These are phyloP conservation scores for Caenorhabditis zanzibari DNA, from an alignment of 2,888 invertebrate genomes.

Conservation along the genomic window DNA sequence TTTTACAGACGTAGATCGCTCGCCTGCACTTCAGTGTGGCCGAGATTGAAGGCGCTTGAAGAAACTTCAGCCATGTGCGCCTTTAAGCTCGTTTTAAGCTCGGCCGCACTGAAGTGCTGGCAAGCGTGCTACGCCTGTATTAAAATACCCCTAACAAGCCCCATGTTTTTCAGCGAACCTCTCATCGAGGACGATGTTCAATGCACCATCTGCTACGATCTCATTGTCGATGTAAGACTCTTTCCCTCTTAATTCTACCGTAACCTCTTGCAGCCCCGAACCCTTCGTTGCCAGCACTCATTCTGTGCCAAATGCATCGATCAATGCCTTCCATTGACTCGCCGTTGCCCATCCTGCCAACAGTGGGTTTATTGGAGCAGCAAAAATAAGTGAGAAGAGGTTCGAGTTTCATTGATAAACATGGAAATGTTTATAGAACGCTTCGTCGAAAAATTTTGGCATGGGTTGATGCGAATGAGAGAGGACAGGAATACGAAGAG, in stretches of 20 bases:
- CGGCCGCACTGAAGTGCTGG: too few species aligned
- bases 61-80: too few species aligned
- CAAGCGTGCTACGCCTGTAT: too few species aligned
- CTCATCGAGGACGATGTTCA: slow-evolving; percentile 40
- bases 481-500: slow-evolving; percentile 32
- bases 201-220: slow-evolving; percentile 48
- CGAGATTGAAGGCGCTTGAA: too few species aligned
- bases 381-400: slow-evolving; percentile 16
- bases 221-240: slow-evolving; percentile 31
- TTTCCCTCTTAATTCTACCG: background rate
- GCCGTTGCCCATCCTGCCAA: slow-evolving; percentile 45
- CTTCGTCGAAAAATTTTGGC: slow-evolving; percentile 23
- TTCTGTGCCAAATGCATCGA: slow-evolving; percentile 50
- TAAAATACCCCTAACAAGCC: too few species aligned
- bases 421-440: slow-evolving; percentile 5
- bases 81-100: too few species aligned
- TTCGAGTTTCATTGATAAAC: background rate
- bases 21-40: too few species aligned
- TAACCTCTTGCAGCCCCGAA: slow-evolving; percentile 32
- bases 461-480: slow-evolving; percentile 34
- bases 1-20: too few species aligned
- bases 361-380: slow-evolving; percentile 44
- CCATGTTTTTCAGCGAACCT: slow-evolving; percentile 36
- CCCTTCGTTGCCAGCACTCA: slow-evolving; percentile 51
- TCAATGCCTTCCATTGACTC: slow-evolving; percentile 20